A percentile compares a stretch with the other conserved stretches of the same genome.
Evolutionary conservation across 2,888 invertebrate species (phyloP).

Genomic region (Julus scandinavius): DNA sequence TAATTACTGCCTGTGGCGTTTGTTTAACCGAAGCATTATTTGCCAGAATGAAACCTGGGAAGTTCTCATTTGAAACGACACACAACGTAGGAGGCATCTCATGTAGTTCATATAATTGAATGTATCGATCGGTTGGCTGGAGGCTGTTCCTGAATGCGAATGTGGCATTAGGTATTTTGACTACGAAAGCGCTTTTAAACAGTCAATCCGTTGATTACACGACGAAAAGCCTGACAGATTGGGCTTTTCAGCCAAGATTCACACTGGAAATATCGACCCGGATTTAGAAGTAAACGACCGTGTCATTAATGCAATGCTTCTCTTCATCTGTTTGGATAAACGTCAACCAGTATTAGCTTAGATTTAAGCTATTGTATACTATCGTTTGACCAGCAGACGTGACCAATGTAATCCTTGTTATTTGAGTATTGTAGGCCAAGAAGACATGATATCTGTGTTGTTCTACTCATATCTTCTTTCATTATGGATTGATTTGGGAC

Average conservation of each 20-base stretch:
- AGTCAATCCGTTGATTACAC: not conserved
- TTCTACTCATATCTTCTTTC: too few species aligned
- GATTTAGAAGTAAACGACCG: too few species aligned
- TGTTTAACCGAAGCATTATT: not conserved
- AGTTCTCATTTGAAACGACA: not conserved
- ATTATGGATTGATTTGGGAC: too few species aligned
- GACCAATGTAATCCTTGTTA: too few species aligned
- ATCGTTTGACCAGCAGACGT: too few species aligned
- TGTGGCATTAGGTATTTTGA: not conserved
- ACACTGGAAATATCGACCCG: too few species aligned
- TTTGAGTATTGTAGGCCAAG: too few species aligned
- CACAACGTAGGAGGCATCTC: not conserved
- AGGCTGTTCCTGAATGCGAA: not conserved
- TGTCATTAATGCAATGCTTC: not conserved
- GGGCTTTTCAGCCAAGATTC: not conserved
- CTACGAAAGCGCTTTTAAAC: not conserved
- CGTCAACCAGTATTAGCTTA: too few species aligned
- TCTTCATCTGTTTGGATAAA: too few species aligned
- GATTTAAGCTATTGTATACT: too few species aligned
- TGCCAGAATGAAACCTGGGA: not conserved
- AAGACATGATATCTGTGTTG: too few species aligned
- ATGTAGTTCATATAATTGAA: not conserved
- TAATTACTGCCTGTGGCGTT: not conserved
- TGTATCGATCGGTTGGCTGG: not conserved
- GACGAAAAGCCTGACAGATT: not conserved